Percentiles rank a stretch among this genome's conserved stretches.
These are phyloP conservation scores for Ophthalmolycus amberensis DNA, from an alignment of 2,113 vertebrate species.

Conservation along the genomic window DNA sequence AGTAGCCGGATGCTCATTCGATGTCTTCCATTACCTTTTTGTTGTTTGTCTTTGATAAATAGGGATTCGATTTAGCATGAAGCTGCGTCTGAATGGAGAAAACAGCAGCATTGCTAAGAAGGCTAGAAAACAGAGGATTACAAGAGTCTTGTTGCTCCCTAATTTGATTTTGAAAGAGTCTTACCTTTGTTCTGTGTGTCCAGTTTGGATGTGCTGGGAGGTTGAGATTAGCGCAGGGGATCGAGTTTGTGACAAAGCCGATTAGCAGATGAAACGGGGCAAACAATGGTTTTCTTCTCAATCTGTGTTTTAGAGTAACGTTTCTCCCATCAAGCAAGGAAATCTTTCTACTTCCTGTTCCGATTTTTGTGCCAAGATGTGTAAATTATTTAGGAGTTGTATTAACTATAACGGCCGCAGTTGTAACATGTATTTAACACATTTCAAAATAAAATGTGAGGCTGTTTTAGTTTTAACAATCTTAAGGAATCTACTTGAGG, in stretches of 20 bases:
- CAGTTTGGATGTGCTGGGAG: constrained; percentile 71
- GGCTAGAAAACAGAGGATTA: constrained; percentile 77
- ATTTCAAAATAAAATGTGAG: background rate
- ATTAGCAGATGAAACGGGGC: constrained; percentile 80
- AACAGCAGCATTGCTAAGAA: constrained; percentile 63
- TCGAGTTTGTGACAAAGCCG: constrained; percentile 77
- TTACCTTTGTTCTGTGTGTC: constrained; percentile 79
- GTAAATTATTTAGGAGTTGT: background rate
- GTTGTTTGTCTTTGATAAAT: constrained; percentile 51
- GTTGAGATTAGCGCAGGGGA: constrained; percentile 76
- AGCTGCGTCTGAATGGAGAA: constrained; percentile 54
- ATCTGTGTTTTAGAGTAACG: constrained; percentile 20
- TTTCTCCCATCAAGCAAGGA: constrained; percentile 13
- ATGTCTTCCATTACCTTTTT: constrained; percentile 37
- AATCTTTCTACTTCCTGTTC: constrained; percentile 22
- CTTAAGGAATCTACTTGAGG: background rate
- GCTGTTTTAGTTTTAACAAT: background rate
- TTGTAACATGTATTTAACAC: background rate
- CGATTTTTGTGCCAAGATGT: background rate
- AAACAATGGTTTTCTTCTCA: constrained; percentile 60
- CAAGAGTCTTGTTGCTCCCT: constrained; percentile 75
- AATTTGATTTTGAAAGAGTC: constrained; percentile 81
- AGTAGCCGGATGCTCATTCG: background rate
- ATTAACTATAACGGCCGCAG: background rate
- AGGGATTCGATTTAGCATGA: constrained; percentile 72